phyloP scores from a whole-genome alignment of 2,797 vertebrate species.

The Bovichtus diacanthus region DNA sequence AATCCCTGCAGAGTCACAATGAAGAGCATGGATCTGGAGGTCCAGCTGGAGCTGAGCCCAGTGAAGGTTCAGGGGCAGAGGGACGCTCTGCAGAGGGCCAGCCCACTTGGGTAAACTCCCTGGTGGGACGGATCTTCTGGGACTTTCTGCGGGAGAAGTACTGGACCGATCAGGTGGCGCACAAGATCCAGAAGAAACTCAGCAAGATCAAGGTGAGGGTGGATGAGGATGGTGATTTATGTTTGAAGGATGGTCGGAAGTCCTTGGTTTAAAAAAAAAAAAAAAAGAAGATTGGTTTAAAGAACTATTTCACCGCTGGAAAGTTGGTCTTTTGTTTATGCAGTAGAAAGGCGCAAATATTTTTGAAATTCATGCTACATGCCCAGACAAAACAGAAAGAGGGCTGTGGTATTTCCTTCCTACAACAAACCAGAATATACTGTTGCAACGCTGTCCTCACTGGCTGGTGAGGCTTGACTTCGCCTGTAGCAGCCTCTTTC shows the following conservation, averaged over 20 bases:
- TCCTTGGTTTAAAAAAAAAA: background rate
- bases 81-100: slow-evolving; percentile 55
- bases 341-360: too few relatives aligned
- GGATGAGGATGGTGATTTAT: background rate
- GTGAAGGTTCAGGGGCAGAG: slow-evolving; percentile 14
- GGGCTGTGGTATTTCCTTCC: too few relatives aligned
- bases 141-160: slow-evolving; percentile 90
- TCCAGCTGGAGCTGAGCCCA: slow-evolving; percentile 48
- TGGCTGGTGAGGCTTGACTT: too few relatives aligned
- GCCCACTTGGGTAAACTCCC: slow-evolving; percentile 86
- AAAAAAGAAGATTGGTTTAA: background rate
- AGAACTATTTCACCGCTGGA: too few relatives aligned
- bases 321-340: too few relatives aligned
- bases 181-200: slow-evolving; percentile 92
- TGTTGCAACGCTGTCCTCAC: too few relatives aligned
- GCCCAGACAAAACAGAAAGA: too few relatives aligned
- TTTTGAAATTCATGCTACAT: too few relatives aligned
- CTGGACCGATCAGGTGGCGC: slow-evolving; percentile 89
- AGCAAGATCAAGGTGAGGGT: slow-evolving; percentile 90
- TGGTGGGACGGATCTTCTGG: slow-evolving; percentile 91
- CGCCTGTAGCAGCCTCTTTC: too few relatives aligned
- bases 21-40: slow-evolving; percentile 60
- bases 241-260: background rate
- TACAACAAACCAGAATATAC: too few relatives aligned
- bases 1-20: slow-evolving; percentile 47